Percentiles rank a stretch among this genome's conserved stretches.
phyloP scores from a whole-genome alignment of 2,888 invertebrate species.

The Sminthurides aquaticus region DNA sequence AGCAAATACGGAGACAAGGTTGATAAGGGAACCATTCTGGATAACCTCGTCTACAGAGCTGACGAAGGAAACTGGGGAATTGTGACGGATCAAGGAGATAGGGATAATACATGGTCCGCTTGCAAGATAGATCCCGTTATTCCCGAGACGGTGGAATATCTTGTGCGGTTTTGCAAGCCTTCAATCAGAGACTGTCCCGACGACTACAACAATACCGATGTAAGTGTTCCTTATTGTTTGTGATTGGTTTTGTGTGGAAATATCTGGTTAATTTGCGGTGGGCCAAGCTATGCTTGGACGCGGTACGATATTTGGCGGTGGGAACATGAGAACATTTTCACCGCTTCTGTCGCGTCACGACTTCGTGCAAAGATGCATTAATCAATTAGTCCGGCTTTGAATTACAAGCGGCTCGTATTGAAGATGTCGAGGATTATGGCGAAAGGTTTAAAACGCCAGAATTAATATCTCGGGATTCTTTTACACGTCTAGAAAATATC shows the following conservation, averaged over 20 bases:
- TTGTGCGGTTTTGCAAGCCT: conserved; percentile 48
- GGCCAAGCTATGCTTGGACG: neutral
- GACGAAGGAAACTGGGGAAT: conserved; percentile 46
- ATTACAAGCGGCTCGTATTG: too few relatives aligned
- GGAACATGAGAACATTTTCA: neutral
- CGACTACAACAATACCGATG: conserved; percentile 47
- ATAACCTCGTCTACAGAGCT: conserved; percentile 42
- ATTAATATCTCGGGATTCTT: too few relatives aligned
- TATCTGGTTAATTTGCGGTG: neutral
- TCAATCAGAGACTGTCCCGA: conserved; percentile 46
- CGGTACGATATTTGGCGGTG: too few relatives aligned
- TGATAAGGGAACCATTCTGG: conserved; percentile 33
- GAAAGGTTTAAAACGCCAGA: too few relatives aligned
- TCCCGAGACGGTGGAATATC: conserved; percentile 45
- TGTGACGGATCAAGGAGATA: conserved; percentile 39
- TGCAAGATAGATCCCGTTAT: conserved; percentile 48
- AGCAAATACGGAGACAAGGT: conserved; percentile 36
- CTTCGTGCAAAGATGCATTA: neutral
- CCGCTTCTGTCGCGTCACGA: neutral
- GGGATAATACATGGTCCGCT: conserved; percentile 44
- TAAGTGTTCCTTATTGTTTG: conserved; percentile 28
- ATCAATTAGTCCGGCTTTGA: neutral
- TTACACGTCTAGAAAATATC: too few relatives aligned
- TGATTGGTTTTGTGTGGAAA: neutral
- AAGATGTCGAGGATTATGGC: too few relatives aligned